Percentiles rank a stretch among this genome's conserved stretches.
phyloP scores from a whole-genome alignment of 2,888 invertebrate species.

The Drosophila dives region DNA sequence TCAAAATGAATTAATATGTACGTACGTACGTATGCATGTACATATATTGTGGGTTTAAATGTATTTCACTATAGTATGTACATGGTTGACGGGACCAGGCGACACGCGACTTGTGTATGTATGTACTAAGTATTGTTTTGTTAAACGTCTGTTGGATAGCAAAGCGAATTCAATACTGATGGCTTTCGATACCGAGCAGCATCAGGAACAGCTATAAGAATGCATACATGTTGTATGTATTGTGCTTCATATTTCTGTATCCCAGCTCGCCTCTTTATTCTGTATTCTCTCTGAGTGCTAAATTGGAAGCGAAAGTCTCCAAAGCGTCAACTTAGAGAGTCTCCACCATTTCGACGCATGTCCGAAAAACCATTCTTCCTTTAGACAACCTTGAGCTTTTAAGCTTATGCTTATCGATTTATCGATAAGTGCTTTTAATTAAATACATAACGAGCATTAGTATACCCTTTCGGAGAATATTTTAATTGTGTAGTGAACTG shows the following conservation, averaged over 20 bases:
- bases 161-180: conserved; percentile 71
- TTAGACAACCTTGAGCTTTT: background rate
- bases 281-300: conserved; percentile 29
- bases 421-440: conserved; percentile 24
- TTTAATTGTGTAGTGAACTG: background rate
- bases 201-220: conserved; percentile 40
- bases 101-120: conserved; percentile 44
- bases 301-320: conserved; percentile 40
- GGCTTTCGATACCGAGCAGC: conserved; percentile 32
- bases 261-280: conserved; percentile 37
- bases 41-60: conserved; percentile 12
- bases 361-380: conserved; percentile 27
- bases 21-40: conserved; percentile 9
- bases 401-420: background rate
- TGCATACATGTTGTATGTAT: conserved; percentile 19
- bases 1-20: conserved; percentile 8
- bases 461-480: background rate
- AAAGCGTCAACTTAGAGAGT: conserved; percentile 10
- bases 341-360: conserved; percentile 48
- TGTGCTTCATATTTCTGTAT: conserved; percentile 52
- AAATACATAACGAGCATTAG: background rate
- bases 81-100: conserved; percentile 38
- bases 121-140: conserved; percentile 23
- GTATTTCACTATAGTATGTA: conserved; percentile 23
- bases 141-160: conserved; percentile 67